phyloP scores from a whole-genome alignment of 2,797 vertebrate genomes.

The Muscicapa striata region DNA sequence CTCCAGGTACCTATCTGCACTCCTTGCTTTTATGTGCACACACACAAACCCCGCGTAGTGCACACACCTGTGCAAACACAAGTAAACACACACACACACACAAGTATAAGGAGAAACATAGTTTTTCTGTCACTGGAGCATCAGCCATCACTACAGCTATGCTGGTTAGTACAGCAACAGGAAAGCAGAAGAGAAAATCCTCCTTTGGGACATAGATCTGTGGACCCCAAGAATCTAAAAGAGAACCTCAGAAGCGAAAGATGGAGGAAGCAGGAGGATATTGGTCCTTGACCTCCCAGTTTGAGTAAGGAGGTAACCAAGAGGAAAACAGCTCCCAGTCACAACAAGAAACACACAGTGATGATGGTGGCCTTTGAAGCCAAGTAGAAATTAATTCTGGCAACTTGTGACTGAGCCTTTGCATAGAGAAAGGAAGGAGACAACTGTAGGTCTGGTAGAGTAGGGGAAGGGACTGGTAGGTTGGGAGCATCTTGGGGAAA shows the following conservation, averaged over 20 bases:
- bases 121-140: not conserved
- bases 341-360: not conserved
- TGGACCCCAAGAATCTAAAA: not conserved
- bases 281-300: not conserved
- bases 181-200: conserved; percentile 3
- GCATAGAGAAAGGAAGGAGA: not conserved
- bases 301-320: not conserved
- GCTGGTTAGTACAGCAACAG: conserved; percentile 25
- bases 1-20: not conserved
- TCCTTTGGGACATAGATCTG: not conserved
- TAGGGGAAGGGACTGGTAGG: not conserved
- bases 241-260: not conserved
- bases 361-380: not conserved
- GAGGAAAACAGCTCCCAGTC: not conserved
- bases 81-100: not conserved
- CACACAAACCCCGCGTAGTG: not conserved
- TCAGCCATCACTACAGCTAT: not conserved
- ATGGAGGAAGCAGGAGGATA: not conserved
- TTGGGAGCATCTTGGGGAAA: not conserved
- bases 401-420: not conserved
- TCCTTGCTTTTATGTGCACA: not conserved
- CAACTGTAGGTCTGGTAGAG: not conserved
- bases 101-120: not conserved
- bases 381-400: not conserved
- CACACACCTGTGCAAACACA: not conserved